These are phyloP conservation scores for Coregonus sp. DNA, from an alignment of 2,797 vertebrate species.

Conservation along the genomic window DNA sequence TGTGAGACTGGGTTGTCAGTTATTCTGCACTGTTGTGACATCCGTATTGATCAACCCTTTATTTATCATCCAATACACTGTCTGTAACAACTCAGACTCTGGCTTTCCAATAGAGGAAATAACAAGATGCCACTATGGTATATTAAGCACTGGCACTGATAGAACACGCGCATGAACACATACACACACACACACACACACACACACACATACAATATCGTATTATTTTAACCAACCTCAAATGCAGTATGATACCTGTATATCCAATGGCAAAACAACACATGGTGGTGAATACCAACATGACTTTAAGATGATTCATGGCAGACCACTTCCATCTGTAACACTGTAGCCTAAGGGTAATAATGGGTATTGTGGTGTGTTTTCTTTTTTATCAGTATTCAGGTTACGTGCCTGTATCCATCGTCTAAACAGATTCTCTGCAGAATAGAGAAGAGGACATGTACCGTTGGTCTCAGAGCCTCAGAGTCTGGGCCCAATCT, in stretches of 20 bases:
- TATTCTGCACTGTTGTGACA: no score
- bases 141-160: background rate
- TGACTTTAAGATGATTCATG: background rate
- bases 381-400: background rate
- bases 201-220: background rate
- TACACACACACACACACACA: background rate
- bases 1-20: no score
- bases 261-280: background rate
- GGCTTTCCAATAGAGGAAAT: background rate
- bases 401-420: background rate
- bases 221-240: background rate
- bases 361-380: background rate
- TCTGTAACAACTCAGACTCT: background rate
- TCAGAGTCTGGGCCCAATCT: background rate
- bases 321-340: background rate
- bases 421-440: background rate
- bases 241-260: background rate
- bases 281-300: background rate
- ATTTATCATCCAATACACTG: no score
- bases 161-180: background rate
- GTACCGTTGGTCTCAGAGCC: background rate
- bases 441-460: background rate
- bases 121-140: background rate
- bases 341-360: background rate
- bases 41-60: no score